Conservation (phyloP, 2,888 invertebrate species). For the Itoplectis maculator region DNA sequence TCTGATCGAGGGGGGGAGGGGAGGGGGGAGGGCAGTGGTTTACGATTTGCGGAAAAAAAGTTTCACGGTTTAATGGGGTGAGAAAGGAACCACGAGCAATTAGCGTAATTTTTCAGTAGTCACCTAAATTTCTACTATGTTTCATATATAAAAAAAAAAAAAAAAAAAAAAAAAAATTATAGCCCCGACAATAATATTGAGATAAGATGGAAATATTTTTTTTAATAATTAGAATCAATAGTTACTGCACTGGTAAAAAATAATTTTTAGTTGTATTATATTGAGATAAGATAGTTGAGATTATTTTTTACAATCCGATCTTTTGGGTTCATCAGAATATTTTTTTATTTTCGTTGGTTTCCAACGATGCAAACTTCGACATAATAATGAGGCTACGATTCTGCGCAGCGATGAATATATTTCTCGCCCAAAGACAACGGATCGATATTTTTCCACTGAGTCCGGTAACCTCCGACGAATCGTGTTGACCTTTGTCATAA, state of each 20-base stretch:
- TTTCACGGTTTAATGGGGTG: background rate
- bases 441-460: constrained; percentile 59
- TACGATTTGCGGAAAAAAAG: constrained; percentile 9
- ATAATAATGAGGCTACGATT: constrained; percentile 28
- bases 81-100: background rate
- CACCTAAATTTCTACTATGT: background rate
- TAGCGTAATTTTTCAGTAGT: constrained; percentile 14
- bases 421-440: background rate
- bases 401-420: constrained; percentile 43
- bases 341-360: background rate
- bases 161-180: too few species aligned
- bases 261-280: too few species aligned
- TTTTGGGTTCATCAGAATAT: too few species aligned
- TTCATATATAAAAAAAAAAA: background rate
- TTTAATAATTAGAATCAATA: too few species aligned
- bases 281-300: too few species aligned
- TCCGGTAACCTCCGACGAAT: constrained; percentile 16
- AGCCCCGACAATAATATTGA: too few species aligned
- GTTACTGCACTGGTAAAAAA: too few species aligned
- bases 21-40: background rate
- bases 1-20: too few species aligned
- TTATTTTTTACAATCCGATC: too few species aligned
- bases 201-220: too few species aligned
- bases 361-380: background rate
- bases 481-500: constrained; percentile 23